These are phyloP conservation scores for Ianthella basta DNA, from an alignment of 37 sponge, comb jelly and placozoan genomes.

Conservation along the genomic window DNA sequence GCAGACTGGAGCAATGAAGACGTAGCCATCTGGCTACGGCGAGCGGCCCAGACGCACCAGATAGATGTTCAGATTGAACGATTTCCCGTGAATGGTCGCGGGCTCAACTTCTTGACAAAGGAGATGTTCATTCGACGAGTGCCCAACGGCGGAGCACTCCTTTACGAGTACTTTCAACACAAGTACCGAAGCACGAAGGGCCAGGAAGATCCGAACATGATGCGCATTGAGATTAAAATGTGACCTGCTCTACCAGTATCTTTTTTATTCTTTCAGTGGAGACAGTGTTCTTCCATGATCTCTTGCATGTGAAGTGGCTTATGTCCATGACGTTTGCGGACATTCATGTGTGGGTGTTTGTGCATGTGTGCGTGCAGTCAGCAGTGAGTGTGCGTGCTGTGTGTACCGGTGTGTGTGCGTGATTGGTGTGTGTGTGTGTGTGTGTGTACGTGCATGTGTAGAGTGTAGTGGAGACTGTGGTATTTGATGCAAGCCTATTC, in stretches of 20 bases:
- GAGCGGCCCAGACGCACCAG: conserved; percentile 29
- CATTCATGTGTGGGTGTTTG: conserved; percentile 10
- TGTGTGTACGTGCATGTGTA: not conserved
- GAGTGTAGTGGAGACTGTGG: too few species aligned
- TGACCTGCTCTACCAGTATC: not conserved
- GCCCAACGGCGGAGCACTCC: conserved; percentile 64
- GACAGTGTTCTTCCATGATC: too few species aligned
- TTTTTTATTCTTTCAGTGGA: too few species aligned
- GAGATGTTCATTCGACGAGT: conserved; percentile 71
- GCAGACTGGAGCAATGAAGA: conserved; percentile 24
- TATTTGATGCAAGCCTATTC: too few species aligned
- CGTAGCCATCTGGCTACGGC: conserved; percentile 11
- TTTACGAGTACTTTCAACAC: conserved; percentile 71
- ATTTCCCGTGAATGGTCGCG: conserved; percentile 76
- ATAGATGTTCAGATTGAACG: conserved; percentile 41
- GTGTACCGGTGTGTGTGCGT: conserved; percentile 20
- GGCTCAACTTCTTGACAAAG: conserved; percentile 61
- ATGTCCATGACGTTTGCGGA: not conserved
- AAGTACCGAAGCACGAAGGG: conserved; percentile 30
- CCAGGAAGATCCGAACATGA: conserved; percentile 26
- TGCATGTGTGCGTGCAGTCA: not conserved
- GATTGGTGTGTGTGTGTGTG: conserved; percentile 14
- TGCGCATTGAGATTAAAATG: conserved; percentile 30
- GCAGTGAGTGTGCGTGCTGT: conserved; percentile 23
- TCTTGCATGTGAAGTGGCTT: too few species aligned